Conservation (phyloP, 1,140 invertebrate species). For the Chelonus insularis region DNA sequence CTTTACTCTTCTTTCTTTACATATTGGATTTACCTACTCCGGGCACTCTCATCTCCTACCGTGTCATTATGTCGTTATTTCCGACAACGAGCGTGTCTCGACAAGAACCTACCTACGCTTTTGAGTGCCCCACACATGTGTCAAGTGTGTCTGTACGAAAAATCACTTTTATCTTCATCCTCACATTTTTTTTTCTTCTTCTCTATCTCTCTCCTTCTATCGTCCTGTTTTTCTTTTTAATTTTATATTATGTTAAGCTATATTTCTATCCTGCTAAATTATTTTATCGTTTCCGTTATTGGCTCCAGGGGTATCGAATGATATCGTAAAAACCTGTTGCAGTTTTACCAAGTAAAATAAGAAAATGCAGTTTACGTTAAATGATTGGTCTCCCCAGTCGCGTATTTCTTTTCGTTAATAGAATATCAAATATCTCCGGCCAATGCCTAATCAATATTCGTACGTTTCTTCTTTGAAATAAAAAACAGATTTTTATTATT, state of each 20-base stretch:
- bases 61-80: slow-evolving; percentile 60
- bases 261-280: not conserved
- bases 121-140: not conserved
- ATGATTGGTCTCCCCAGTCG: no score
- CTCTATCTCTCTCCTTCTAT: not conserved
- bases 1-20: slow-evolving; percentile 13
- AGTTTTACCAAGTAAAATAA: no score
- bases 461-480: no score
- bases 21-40: slow-evolving; percentile 48
- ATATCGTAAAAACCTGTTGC: no score
- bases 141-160: slow-evolving; percentile 2
- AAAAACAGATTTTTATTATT: no score
- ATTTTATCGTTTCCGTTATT: no score
- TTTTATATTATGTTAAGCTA: not conserved
- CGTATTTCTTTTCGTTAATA: no score
- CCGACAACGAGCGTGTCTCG: slow-evolving; percentile 58
- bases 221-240: slow-evolving; percentile 4
- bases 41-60: slow-evolving; percentile 51
- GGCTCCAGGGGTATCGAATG: no score
- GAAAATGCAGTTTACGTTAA: no score
- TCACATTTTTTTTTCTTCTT: no score
- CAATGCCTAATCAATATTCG: no score
- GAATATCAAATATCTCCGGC: no score
- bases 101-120: slow-evolving; percentile 28
- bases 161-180: slow-evolving; percentile 6